These are phyloP conservation scores for Pogoniulus pusillus DNA, from an alignment of 2,797 vertebrate genomes.

Conservation along the genomic window DNA sequence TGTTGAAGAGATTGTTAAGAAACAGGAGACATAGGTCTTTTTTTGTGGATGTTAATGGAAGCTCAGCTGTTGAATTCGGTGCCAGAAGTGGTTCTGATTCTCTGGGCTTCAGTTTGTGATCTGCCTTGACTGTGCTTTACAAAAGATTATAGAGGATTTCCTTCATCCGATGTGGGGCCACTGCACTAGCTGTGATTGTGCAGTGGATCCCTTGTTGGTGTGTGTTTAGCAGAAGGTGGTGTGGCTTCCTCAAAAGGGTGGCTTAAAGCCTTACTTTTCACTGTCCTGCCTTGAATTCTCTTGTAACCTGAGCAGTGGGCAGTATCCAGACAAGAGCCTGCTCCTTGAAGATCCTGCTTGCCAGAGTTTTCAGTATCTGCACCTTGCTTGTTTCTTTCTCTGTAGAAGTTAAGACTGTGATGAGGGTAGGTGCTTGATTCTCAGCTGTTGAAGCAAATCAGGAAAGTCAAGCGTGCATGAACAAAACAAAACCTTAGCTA, in stretches of 20 bases:
- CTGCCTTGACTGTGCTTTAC: too few relatives aligned
- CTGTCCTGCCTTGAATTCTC: not conserved
- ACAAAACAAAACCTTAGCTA: not conserved
- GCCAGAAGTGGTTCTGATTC: not conserved
- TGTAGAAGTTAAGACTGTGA: rapidly evolving
- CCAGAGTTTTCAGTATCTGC: not conserved
- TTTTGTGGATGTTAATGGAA: not conserved
- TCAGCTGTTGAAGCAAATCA: not conserved
- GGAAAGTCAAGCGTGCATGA: not conserved
- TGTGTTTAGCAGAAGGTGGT: not conserved
- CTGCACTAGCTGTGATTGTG: too few relatives aligned
- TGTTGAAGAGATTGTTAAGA: slow-evolving; percentile 18
- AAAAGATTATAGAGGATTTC: not conserved
- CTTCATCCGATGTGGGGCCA: not conserved
- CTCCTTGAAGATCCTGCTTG: not conserved
- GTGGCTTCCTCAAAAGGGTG: not conserved
- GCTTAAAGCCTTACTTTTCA: not conserved
- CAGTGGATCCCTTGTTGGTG: rapidly evolving
- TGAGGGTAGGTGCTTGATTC: not conserved
- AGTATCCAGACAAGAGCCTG: not conserved
- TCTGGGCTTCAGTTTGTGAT: not conserved
- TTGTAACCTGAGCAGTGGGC: not conserved
- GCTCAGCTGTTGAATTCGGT: not conserved
- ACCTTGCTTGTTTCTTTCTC: not conserved
- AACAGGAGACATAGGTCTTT: not conserved